Evolutionary conservation across 2,113 vertebrate genomes (phyloP).

Genomic region (Scatophagus argus): DNA sequence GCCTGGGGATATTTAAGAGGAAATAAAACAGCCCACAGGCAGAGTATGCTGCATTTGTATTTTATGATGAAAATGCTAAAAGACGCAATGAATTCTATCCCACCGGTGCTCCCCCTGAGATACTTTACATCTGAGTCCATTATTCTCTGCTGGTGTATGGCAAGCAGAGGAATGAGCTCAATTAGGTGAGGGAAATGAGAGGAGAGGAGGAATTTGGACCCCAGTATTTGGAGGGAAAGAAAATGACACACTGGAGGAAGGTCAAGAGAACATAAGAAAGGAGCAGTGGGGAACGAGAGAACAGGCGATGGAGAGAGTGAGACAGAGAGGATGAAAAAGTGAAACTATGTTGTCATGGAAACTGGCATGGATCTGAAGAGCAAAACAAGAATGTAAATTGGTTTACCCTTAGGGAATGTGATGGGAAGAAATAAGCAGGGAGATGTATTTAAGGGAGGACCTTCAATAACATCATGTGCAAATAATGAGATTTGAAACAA

Average conservation of each 20-base stretch:
- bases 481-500: conserved; percentile 29
- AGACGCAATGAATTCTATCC: conserved; percentile 43
- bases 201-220: conserved; percentile 57
- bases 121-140: conserved; percentile 45
- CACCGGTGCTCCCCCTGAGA: neutral
- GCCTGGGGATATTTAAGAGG: conserved; percentile 44
- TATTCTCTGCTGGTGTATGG: conserved; percentile 54
- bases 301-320: conserved; percentile 37
- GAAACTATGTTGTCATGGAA: conserved; percentile 95
- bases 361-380: conserved; percentile 89
- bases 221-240: conserved; percentile 63
- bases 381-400: conserved; percentile 90
- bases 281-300: conserved; percentile 64
- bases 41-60: conserved; percentile 38
- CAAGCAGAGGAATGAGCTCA: conserved; percentile 64
- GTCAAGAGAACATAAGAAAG: conserved; percentile 74
- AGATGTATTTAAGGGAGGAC: conserved; percentile 48
- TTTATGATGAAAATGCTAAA: conserved; percentile 58
- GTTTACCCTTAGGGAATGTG: conserved; percentile 84
- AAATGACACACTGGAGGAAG: conserved; percentile 72
- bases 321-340: conserved; percentile 82
- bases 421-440: conserved; percentile 66
- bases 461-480: conserved; percentile 21
- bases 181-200: conserved; percentile 73
- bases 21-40: conserved; percentile 43